Evolutionary conservation across 2,113 vertebrate species (phyloP).

Genomic region (Myiozetetes cayanensis): DNA sequence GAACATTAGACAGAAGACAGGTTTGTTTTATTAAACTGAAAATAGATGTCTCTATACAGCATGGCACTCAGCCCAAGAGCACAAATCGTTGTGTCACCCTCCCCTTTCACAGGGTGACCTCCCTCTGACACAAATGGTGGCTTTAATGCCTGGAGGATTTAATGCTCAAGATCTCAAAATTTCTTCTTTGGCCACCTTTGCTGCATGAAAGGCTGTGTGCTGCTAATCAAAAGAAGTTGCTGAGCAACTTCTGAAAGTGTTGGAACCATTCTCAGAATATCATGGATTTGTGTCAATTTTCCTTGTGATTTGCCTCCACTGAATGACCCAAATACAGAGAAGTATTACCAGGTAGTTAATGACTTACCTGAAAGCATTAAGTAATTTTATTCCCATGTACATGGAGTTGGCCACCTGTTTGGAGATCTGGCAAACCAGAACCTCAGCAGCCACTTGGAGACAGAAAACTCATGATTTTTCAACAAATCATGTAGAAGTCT

Average conservation of each 20-base stretch:
- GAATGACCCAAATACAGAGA: background rate
- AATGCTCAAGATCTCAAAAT: background rate
- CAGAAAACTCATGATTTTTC: background rate
- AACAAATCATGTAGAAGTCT: background rate
- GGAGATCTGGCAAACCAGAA: background rate
- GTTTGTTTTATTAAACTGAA: background rate
- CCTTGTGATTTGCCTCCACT: background rate
- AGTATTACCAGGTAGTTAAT: background rate
- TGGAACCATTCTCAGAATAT: background rate
- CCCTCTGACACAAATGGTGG: background rate
- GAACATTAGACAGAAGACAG: background rate
- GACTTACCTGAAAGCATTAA: background rate
- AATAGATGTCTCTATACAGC: background rate
- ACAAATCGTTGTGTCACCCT: background rate
- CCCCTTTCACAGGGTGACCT: background rate
- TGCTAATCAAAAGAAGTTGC: background rate
- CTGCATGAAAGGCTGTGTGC: background rate
- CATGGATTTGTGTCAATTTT: background rate
- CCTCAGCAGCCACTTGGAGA: background rate
- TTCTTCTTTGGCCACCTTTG: background rate
- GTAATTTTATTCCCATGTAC: background rate
- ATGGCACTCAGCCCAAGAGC: background rate
- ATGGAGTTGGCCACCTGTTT: background rate
- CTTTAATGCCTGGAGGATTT: background rate
- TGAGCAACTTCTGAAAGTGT: background rate